These are phyloP conservation scores for Antheraea yamamai DNA, from an alignment of 2,888 invertebrate genomes.

Conservation along the genomic window DNA sequence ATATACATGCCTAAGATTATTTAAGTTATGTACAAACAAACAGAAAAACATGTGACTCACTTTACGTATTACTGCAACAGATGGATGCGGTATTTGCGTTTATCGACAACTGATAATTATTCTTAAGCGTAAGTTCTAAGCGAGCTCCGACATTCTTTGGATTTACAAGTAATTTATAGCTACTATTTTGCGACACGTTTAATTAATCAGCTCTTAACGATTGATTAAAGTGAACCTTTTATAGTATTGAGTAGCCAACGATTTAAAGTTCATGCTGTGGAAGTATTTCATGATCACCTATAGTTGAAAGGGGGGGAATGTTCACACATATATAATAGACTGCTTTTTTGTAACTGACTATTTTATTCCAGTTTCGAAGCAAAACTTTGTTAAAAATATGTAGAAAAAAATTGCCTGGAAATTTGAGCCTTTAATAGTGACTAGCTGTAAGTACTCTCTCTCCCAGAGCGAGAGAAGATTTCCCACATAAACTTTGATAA, in stretches of 20 bases:
- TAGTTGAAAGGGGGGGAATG: neutral
- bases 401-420: no score
- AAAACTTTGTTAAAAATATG: no score
- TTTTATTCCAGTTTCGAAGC: no score
- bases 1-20: neutral
- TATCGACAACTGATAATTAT: slow-evolving; percentile 18
- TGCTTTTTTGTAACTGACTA: no score
- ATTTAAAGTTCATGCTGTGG: neutral
- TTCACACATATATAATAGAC: neutral
- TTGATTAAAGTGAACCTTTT: slow-evolving; percentile 2
- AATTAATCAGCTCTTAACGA: slow-evolving; percentile 6
- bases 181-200: neutral
- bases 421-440: no score
- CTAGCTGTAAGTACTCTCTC: no score
- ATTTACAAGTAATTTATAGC: neutral
- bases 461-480: no score
- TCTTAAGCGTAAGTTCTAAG: neutral
- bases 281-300: neutral
- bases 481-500: no score
- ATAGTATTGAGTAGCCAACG: neutral
- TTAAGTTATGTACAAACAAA: neutral
- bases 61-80: neutral
- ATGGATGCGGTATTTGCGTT: slow-evolving; percentile 19
- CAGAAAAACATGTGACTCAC: slow-evolving; percentile 6
- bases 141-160: slow-evolving; percentile 1